Percentiles rank a stretch among this genome's conserved stretches.
phyloP scores from a whole-genome alignment of 2,888 invertebrate species.

The Caenorhabditis doughertyi region DNA sequence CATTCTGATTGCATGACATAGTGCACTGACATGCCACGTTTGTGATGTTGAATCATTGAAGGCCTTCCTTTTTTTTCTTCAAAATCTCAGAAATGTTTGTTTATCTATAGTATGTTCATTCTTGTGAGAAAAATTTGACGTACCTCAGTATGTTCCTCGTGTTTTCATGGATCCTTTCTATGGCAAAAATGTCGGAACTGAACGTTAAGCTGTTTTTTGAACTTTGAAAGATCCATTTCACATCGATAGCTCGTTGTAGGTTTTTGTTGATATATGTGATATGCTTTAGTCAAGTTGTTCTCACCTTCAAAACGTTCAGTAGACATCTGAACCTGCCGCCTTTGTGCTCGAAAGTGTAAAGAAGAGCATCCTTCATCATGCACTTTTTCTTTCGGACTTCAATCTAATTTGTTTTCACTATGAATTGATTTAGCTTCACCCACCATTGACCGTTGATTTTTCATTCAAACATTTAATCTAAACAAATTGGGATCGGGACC shows the following conservation, averaged over 20 bases:
- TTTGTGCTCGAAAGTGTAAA: slow-evolving; percentile 38
- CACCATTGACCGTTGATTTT: slow-evolving; percentile 27
- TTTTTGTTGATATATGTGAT: neutral
- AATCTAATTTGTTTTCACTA: slow-evolving; percentile 53
- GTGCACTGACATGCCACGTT: slow-evolving; percentile 17
- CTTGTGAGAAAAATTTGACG: neutral
- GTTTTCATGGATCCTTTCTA: neutral
- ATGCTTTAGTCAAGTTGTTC: slow-evolving; percentile 15
- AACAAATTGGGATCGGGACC: slow-evolving; percentile 32
- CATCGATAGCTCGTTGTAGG: neutral
- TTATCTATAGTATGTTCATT: neutral
- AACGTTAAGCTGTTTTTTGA: neutral
- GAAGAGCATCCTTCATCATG: slow-evolving; percentile 34
- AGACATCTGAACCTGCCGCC: slow-evolving; percentile 45
- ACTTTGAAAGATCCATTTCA: neutral
- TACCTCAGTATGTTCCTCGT: neutral
- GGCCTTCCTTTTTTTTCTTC: neutral
- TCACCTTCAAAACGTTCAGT: slow-evolving; percentile 44
- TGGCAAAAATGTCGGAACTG: neutral
- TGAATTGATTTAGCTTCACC: slow-evolving; percentile 33
- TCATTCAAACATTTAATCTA: slow-evolving; percentile 37
- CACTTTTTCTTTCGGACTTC: slow-evolving; percentile 42
- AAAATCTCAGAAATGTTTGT: neutral
- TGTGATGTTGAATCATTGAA: neutral
- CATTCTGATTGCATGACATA: slow-evolving; percentile 16